Evolutionary conservation across 1,140 invertebrate species (phyloP).

Genomic region (Drosophila sp.): DNA sequence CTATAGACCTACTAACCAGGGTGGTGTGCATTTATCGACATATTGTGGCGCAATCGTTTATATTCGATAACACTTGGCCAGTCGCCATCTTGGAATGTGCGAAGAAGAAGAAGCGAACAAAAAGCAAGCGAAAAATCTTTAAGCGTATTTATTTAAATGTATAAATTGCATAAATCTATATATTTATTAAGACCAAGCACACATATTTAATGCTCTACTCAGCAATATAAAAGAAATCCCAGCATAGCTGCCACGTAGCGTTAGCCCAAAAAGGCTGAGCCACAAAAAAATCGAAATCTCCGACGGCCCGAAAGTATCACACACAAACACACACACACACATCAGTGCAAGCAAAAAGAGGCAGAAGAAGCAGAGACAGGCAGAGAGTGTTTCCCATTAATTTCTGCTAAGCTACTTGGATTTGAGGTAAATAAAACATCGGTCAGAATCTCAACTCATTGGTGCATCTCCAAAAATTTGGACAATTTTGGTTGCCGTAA

Average conservation of each 20-base stretch:
- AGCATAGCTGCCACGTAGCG: constrained; percentile 53
- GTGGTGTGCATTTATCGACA: constrained; percentile 27
- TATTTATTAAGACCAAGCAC: constrained; percentile 49
- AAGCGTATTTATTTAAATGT: constrained; percentile 72
- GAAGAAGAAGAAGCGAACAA: constrained; percentile 74
- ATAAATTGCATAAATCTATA: constrained; percentile 60
- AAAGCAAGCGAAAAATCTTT: constrained; percentile 77
- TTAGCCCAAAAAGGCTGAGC: constrained; percentile 44
- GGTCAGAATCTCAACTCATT: neutral
- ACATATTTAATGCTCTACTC: constrained; percentile 38
- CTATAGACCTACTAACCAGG: constrained; percentile 24
- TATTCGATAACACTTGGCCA: constrained; percentile 50
- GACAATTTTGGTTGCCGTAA: constrained; percentile 6
- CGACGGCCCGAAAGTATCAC: constrained; percentile 48
- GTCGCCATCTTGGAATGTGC: constrained; percentile 65
- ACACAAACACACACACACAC: constrained; percentile 38
- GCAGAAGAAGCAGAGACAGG: constrained; percentile 33
- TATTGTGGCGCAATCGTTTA: constrained; percentile 25
- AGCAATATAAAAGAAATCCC: constrained; percentile 52
- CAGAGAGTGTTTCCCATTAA: constrained; percentile 34
- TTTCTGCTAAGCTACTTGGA: constrained; percentile 29
- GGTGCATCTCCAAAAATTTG: constrained; percentile 7
- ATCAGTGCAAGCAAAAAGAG: constrained; percentile 47
- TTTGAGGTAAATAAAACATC: constrained; percentile 55
- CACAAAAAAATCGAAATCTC: constrained; percentile 71